Evolutionary conservation across 2,888 invertebrate genomes (phyloP).

Genomic region (Acheta domesticus): DNA sequence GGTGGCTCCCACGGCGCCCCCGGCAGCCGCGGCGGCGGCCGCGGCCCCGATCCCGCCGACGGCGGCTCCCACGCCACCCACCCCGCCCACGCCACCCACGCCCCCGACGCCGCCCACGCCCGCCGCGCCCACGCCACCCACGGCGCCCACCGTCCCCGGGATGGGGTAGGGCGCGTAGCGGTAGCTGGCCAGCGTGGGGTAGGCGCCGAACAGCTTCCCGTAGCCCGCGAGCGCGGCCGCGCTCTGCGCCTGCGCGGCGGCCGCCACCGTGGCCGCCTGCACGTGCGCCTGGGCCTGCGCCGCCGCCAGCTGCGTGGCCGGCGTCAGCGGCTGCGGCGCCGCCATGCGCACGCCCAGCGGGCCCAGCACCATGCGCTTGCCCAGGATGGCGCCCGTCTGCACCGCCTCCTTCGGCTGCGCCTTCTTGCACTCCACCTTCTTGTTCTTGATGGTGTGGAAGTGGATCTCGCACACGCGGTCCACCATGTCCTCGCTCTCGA

Average conservation of each 20-base stretch:
- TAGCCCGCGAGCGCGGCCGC: constrained; percentile 61
- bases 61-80: no score
- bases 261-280: constrained; percentile 47
- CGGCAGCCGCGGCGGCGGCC: constrained; percentile 49
- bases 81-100: constrained; percentile 46
- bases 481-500: constrained; percentile 86
- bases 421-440: constrained; percentile 87
- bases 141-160: constrained; percentile 51
- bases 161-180: constrained; percentile 65
- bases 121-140: constrained; percentile 47
- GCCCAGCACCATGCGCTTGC: constrained; percentile 60
- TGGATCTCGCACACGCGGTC: constrained; percentile 91
- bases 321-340: constrained; percentile 60
- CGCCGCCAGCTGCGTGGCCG: constrained; percentile 53
- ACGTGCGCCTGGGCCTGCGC: constrained; percentile 47
- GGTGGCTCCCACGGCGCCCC: constrained; percentile 46
- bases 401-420: constrained; percentile 89
- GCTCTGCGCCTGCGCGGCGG: constrained; percentile 59
- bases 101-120: constrained; percentile 52
- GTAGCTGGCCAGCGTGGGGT: constrained; percentile 57
- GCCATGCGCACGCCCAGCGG: constrained; percentile 62
- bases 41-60: constrained; percentile 40
- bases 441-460: constrained; percentile 89
- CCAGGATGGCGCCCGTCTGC: constrained; percentile 64
- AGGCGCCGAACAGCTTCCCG: constrained; percentile 62